Evolutionary conservation across 2,113 vertebrate species (phyloP), one percentile per base, ranked within the genome.

Genomic region (Xiphias gladius): DNA sequence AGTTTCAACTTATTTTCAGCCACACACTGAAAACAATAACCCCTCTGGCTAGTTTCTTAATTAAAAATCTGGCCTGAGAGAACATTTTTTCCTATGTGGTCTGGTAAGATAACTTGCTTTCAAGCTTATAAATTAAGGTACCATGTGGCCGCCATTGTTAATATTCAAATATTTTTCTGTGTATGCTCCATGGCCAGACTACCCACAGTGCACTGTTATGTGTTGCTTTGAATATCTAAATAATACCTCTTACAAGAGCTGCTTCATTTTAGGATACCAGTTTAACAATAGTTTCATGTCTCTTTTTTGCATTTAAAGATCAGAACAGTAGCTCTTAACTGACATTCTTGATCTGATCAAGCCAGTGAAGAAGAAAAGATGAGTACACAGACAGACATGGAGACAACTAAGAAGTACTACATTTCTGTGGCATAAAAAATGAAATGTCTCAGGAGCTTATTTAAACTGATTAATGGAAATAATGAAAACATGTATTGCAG

Each of bases 11-110:
- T 85, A 71, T 86, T 88, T 88, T 70, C 77, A 84, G 80, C 63
- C 66, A 79, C 65, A 50, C 48, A 19, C 35, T 73, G 65, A 78
- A 84, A 78, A 87, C 79, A 88, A 85, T 78, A 91, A 80, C 58
- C 88, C 84, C 76, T 79, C 73, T 86, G 80, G 87, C 84, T 74
- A 67, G 19, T 20, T 73, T 84, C 66, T 86, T 91, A 87, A 91
- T 93, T 93, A 90, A 89, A 93, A 90, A 87, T 64, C 79, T 85
- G 83, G 67, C 86, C 52, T 35, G 54, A 64, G 74, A 87, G 83
- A 86, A 59, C 20, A 7, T 32, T 55, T 43, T 73, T 7, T 46
- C 30, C 73, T 57, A 14, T 13, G 55, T 79, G 67, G 71, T 77
- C 73, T 73, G 70, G 65, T 55, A 50, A 70, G 61, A 30, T 57